phyloP scores from a whole-genome alignment of 2,797 vertebrate genomes.

The Lutjanus argentimaculatus region DNA sequence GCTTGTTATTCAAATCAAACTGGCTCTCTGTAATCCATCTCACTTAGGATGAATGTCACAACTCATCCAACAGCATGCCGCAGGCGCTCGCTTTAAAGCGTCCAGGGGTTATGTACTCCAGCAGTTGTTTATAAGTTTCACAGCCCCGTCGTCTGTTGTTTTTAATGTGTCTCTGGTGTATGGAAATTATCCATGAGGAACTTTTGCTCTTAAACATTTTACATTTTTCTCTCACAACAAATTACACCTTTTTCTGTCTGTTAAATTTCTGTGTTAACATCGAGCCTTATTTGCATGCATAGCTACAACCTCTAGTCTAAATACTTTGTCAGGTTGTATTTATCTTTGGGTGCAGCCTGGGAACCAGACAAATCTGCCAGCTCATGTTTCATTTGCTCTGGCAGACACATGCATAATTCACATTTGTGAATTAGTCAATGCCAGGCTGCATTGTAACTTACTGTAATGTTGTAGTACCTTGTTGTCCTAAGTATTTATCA shows the following conservation, averaged over 20 bases:
- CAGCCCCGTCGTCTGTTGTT: slow-evolving; percentile 23
- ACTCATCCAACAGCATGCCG: slow-evolving; percentile 38
- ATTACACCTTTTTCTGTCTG: neutral
- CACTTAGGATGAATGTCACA: slow-evolving; percentile 74
- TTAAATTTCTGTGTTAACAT: slow-evolving; percentile 2
- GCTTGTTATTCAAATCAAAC: slow-evolving; percentile 73
- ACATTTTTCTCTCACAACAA: too few species aligned
- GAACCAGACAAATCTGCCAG: too few species aligned
- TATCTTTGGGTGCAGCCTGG: neutral
- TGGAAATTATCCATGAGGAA: slow-evolving; percentile 18
- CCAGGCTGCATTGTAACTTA: neutral
- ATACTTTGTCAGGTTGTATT: slow-evolving; percentile 11
- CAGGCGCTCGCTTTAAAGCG: slow-evolving; percentile 56
- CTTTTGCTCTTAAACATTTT: slow-evolving; percentile 17
- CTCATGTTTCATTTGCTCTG: too few species aligned
- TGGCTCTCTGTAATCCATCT: slow-evolving; percentile 72
- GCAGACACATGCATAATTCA: too few species aligned
- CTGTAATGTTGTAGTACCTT: neutral
- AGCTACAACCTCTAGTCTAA: neutral
- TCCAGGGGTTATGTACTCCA: slow-evolving; percentile 39
- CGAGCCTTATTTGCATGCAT: slow-evolving; percentile 1
- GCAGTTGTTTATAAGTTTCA: slow-evolving; percentile 53
- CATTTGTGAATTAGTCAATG: too few species aligned
- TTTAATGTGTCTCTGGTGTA: slow-evolving; percentile 34
- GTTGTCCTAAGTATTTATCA: neutral